Base-by-base conservation (phyloP, 53 echinoderm and acorn worm genomes). In the Stichopus horrens region DNA sequence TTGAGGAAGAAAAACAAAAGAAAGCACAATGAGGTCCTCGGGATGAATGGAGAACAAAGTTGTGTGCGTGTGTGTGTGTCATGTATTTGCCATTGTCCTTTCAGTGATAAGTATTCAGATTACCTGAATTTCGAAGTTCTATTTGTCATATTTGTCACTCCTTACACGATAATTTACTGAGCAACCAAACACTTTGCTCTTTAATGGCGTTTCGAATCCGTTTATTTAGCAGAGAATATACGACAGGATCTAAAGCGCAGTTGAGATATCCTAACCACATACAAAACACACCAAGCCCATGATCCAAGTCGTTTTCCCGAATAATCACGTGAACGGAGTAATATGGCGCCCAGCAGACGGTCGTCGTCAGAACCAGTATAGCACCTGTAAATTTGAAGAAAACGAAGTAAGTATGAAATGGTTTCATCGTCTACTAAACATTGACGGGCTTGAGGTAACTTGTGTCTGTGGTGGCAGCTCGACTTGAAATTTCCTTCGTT, bases 271-370 rank as follows among this genome's bases (percentile, higher is more conserved):
- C 81, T 23, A 81, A 14, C 81, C 81, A 81, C 81, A 81, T 81
- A 0, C 56, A 55, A 21, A 81, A 81, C 9, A 81, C 81, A 18
- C 58, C 81, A 22, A 81, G 16, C 7, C 57, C 58, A 53, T 81
- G 81, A 10, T n/a, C 23, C 16, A 7, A 71, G 5, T 71, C 71
- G 7, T 55, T 21, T 4, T 57, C 22, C 21, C 53, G 56, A 16
- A 58, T 57, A 9, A 81, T 81, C 20, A 58, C 81, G 23, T 81
- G 81, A 13, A 81, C 56, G 7, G 57, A 21, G 19, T 57, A 81
- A 58, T 81, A 81, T 23, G 81, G 81, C 11, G 81, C 81, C 81
- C 81, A 81, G 19, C 81, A 81, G 21, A 81, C 57, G 56, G 81
- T 81, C 6, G 81, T 57, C 5, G 81, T 81, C 21, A 81, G 81